These are phyloP conservation scores for Rhopalosiphum padi DNA, from an alignment of 1,140 invertebrate genomes.

Conservation along the genomic window DNA sequence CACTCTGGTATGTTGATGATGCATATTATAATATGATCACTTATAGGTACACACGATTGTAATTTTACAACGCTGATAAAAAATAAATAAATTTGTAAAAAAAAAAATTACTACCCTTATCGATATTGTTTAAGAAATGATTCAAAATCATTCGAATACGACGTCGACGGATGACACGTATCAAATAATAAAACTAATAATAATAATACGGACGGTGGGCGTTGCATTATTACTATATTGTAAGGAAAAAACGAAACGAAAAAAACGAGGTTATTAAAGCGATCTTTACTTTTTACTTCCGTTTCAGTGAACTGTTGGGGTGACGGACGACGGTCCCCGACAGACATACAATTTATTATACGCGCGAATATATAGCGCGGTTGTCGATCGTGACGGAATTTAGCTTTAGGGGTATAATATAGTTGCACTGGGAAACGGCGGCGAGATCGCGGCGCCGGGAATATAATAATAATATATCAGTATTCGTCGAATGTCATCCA, in stretches of 20 bases:
- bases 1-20: neutral
- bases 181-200: neutral
- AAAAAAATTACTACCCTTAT: neutral
- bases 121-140: neutral
- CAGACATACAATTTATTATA: neutral
- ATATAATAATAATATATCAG: constrained; percentile 29
- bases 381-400: constrained; percentile 12
- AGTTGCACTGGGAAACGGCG: neutral
- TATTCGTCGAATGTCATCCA: constrained; percentile 38
- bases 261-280: neutral
- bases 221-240: neutral
- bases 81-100: neutral
- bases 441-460: neutral
- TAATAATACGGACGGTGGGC: neutral
- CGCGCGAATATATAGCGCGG: neutral
- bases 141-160: neutral
- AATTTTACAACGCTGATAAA: neutral
- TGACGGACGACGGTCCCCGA: neutral
- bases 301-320: neutral
- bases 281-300: constrained; percentile 1
- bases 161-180: neutral
- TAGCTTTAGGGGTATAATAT: neutral
- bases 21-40: no score
- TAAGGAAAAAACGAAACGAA: no score
- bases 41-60: no score